Evolutionary conservation across 30 jellyfish, hydroid and myxozoan genomes (phyloP).

Genomic region (Mastigias papua): DNA sequence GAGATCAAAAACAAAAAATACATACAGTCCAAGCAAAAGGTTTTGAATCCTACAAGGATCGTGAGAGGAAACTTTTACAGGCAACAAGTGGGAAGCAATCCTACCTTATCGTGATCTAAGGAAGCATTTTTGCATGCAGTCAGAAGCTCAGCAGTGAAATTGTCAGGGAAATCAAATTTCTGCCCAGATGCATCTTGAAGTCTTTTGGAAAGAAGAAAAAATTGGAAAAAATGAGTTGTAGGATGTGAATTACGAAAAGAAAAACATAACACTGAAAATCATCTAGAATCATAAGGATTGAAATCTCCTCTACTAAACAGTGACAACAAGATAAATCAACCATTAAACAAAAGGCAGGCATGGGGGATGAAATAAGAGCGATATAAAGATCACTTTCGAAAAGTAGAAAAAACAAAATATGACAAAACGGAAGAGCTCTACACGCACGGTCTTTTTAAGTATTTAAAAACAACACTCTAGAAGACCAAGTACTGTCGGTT

Average conservation of each 20-base stretch:
- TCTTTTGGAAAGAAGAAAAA: neutral
- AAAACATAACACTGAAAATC: neutral
- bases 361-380: too few relatives aligned
- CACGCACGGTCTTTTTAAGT: too few relatives aligned
- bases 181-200: neutral
- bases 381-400: too few relatives aligned
- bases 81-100: neutral
- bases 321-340: too few relatives aligned
- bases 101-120: conserved; percentile 89
- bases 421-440: too few relatives aligned
- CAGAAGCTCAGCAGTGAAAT: conserved; percentile 51
- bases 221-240: neutral
- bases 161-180: conserved; percentile 61
- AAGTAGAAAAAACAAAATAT: too few relatives aligned
- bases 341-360: too few relatives aligned
- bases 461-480: too few relatives aligned
- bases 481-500: too few relatives aligned
- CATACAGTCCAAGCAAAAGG: neutral
- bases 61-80: neutral
- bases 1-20: neutral
- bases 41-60: neutral
- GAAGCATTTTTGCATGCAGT: conserved; percentile 82
- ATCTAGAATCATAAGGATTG: too few relatives aligned
- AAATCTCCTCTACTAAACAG: too few relatives aligned
- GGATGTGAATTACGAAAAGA: neutral